Conservation (phyloP, 2,888 invertebrate genomes). For the Noctua pronuba region DNA sequence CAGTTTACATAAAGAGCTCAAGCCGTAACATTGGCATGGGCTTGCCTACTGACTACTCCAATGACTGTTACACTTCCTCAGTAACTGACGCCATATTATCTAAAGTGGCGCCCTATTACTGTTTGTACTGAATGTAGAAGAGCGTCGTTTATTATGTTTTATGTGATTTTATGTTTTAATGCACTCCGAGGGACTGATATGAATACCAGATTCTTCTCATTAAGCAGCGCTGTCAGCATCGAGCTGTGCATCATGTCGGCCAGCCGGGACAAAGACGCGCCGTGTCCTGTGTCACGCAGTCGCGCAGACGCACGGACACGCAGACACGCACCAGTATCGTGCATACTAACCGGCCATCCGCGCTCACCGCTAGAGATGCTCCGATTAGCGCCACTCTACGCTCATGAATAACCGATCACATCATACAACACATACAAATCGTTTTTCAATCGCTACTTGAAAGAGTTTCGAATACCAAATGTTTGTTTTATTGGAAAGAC, state of each 20-base stretch:
- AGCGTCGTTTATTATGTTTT: constrained; percentile 42
- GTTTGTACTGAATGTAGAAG: constrained; percentile 17
- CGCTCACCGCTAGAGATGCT: constrained; percentile 25
- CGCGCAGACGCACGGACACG: background rate
- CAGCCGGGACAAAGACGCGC: constrained; percentile 34
- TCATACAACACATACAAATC: constrained; percentile 23
- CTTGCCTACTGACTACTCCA: background rate
- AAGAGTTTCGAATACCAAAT: constrained; percentile 17
- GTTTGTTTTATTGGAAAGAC: constrained; percentile 7
- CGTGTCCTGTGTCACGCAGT: constrained; percentile 31
- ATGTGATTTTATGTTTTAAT: constrained; percentile 43
- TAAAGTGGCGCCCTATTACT: constrained; percentile 32
- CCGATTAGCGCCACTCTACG: constrained; percentile 33
- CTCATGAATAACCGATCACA: constrained; percentile 42
- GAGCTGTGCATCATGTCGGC: constrained; percentile 30
- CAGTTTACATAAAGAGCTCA: background rate
- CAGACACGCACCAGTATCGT: constrained; percentile 12
- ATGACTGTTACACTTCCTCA: background rate
- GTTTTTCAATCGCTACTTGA: constrained; percentile 24
- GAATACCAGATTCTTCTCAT: constrained; percentile 58
- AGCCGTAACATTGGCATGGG: background rate
- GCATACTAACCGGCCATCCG: constrained; percentile 18
- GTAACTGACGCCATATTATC: constrained; percentile 28
- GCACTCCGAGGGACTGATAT: constrained; percentile 49
- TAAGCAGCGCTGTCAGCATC: constrained; percentile 46